Conservation (phyloP, 2,888 invertebrate species). For the Pheosia tremula region DNA sequence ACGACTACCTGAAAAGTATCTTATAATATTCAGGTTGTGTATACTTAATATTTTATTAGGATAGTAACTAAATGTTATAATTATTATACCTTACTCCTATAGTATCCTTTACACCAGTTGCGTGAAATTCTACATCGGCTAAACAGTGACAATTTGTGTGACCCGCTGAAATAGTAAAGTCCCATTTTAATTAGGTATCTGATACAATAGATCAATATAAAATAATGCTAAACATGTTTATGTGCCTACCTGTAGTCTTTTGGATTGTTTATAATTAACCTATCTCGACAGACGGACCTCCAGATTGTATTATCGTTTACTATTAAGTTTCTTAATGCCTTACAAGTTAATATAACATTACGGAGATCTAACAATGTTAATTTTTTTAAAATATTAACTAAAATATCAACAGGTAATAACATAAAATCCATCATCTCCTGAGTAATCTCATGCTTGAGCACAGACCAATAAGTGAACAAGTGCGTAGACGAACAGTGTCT, state of each 20-base stretch:
- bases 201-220: neutral
- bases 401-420: constrained; percentile 62
- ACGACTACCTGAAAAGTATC: constrained; percentile 56
- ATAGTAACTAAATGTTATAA: neutral
- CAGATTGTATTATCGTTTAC: constrained; percentile 61
- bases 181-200: too few relatives aligned
- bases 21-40: too few relatives aligned
- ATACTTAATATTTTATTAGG: too few relatives aligned
- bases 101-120: constrained; percentile 72
- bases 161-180: neutral
- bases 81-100: constrained; percentile 44
- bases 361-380: constrained; percentile 55
- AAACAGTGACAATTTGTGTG: constrained; percentile 46
- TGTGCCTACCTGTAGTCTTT: constrained; percentile 38
- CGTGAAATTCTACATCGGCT: constrained; percentile 62
- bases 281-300: constrained; percentile 48
- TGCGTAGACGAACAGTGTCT: too few relatives aligned
- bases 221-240: neutral
- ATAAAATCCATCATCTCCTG: constrained; percentile 26
- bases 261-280: constrained; percentile 46
- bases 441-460: neutral
- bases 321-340: constrained; percentile 56
- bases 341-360: constrained; percentile 69
- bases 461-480: too few relatives aligned
- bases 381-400: constrained; percentile 58